phyloP scores from a whole-genome alignment of 2,888 invertebrate genomes.

The Lasioglossum figueresi region DNA sequence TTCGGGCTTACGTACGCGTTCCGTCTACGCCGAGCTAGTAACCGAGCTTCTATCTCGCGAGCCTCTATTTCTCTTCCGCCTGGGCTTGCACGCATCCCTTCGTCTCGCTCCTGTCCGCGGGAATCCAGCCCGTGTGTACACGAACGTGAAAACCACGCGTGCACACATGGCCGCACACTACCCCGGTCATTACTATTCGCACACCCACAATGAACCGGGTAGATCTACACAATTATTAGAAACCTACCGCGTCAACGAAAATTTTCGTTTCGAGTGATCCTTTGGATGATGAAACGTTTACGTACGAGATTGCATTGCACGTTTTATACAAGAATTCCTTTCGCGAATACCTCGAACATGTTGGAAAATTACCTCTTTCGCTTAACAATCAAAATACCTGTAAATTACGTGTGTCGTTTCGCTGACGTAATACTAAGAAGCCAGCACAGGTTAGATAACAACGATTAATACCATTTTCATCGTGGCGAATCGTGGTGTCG shows the following conservation, averaged over 20 bases:
- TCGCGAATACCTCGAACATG: not conserved
- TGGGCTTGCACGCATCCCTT: not conserved
- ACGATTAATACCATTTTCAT: not conserved
- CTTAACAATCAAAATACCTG: not conserved
- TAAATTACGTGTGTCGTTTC: not conserved
- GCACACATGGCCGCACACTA: not conserved
- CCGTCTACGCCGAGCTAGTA: constrained; percentile 62
- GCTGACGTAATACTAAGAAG: not conserved
- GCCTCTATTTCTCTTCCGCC: not conserved
- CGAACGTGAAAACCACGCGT: constrained; percentile 11
- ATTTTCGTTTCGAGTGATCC: not conserved
- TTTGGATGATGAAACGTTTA: not conserved
- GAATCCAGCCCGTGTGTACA: not conserved
- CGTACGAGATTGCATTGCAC: not conserved
- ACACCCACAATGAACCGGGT: not conserved
- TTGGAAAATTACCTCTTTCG: not conserved
- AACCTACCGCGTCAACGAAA: not conserved
- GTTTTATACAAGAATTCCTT: not conserved
- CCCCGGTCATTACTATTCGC: not conserved
- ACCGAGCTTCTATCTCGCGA: constrained; percentile 39
- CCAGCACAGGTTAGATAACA: not conserved
- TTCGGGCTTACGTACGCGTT: constrained; percentile 73
- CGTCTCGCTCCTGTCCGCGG: not conserved
- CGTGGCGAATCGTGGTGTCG: not conserved
- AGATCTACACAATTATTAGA: not conserved